phyloP scores from a whole-genome alignment of 2,113 vertebrate species.

The Chinchilla lanigera region DNA sequence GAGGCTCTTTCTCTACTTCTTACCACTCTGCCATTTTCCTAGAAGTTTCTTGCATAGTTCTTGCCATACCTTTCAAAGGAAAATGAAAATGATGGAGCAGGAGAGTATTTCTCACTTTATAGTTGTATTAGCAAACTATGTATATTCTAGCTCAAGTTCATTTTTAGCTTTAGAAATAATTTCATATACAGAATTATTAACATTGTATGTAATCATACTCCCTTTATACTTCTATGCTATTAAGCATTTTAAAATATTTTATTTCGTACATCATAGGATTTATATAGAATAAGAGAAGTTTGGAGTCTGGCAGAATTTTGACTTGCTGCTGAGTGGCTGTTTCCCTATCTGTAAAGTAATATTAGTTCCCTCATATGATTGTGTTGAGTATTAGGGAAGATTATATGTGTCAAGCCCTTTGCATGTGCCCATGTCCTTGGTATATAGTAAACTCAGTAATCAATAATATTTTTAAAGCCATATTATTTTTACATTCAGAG shows the following conservation, averaged over 20 bases:
- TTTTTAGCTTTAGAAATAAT: constrained; percentile 55
- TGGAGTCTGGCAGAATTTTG: constrained; percentile 21
- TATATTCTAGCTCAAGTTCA: constrained; percentile 44
- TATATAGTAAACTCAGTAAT: constrained; percentile 21
- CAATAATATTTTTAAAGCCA: not conserved
- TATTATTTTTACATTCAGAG: constrained; percentile 31
- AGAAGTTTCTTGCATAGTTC: not conserved
- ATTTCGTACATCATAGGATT: constrained; percentile 12
- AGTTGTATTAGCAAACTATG: constrained; percentile 13
- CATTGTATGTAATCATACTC: not conserved
- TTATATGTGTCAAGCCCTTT: constrained; percentile 1
- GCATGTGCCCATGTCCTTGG: not conserved
- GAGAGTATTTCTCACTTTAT: not conserved
- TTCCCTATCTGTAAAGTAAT: constrained; percentile 54
- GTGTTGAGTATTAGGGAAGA: constrained; percentile 29
- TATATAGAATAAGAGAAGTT: constrained; percentile 42
- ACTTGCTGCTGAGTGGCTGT: not conserved
- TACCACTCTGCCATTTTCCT: too few species aligned
- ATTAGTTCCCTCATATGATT: not conserved
- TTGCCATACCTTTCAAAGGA: not conserved
- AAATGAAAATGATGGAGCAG: not conserved
- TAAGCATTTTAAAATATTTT: constrained; percentile 4
- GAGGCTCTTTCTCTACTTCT: too few species aligned
- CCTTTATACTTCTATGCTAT: constrained; percentile 5
- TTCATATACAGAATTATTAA: constrained; percentile 30